Conservation (phyloP, 2,113 vertebrate genomes). For the Urocitellus parryii region DNA sequence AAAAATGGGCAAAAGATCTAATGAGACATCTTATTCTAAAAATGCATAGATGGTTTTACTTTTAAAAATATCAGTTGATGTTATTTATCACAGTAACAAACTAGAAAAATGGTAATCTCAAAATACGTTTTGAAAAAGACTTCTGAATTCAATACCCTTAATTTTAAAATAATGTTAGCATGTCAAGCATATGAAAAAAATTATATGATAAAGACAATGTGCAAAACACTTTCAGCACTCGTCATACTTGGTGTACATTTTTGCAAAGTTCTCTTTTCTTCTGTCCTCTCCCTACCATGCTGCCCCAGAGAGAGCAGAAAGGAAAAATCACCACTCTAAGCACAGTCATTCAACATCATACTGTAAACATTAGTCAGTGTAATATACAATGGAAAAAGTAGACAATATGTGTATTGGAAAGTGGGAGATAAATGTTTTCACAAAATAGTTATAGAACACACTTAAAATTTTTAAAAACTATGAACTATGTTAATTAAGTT, state of each 20-base stretch:
- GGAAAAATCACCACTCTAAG: not conserved
- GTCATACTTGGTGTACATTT: not conserved
- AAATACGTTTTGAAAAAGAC: not conserved
- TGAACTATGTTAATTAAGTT: not conserved
- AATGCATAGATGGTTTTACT: not conserved
- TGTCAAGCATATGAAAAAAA: not conserved
- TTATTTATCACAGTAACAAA: not conserved
- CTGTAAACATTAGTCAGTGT: not conserved
- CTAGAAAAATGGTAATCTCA: not conserved
- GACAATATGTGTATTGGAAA: not conserved
- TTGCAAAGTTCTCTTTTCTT: not conserved
- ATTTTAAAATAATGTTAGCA: not conserved
- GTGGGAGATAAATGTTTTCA: not conserved
- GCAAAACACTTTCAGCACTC: not conserved
- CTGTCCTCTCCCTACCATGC: not conserved
- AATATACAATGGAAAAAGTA: not conserved
- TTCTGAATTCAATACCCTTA: not conserved
- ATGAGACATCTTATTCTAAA: too few relatives aligned
- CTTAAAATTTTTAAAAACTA: not conserved
- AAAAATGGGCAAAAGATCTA: too few relatives aligned
- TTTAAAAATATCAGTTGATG: not conserved
- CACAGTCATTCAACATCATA: too few relatives aligned
- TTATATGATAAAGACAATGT: not conserved
- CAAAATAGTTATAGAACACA: not conserved
- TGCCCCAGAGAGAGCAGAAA: not conserved